A percentile compares a stretch with the other conserved stretches of the same genome.
These are phyloP conservation scores for Drosophila nr. medialis DNA, from an alignment of 2,888 invertebrate genomes.

Conservation along the genomic window DNA sequence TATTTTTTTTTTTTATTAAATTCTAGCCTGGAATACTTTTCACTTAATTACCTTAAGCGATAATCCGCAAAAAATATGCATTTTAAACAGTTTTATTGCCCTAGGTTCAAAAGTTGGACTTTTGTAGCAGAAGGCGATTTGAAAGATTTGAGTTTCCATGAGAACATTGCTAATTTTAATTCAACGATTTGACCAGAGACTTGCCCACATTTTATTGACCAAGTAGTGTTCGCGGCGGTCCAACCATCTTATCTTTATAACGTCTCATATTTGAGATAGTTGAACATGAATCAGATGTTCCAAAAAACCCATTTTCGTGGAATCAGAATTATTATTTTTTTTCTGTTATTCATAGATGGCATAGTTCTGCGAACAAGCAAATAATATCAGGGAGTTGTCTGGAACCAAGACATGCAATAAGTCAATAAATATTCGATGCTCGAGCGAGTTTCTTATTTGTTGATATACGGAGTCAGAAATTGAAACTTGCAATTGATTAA, in stretches of 20 bases:
- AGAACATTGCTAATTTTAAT: constrained; percentile 18
- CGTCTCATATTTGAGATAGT: background rate
- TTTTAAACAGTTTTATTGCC: rapidly evolving
- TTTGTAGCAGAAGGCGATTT: background rate
- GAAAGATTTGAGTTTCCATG: constrained; percentile 8
- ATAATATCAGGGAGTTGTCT: too few species aligned
- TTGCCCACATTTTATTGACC: constrained; percentile 4
- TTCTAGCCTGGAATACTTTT: background rate
- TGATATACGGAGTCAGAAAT: constrained; percentile 20
- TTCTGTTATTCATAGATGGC: background rate
- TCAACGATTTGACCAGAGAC: background rate
- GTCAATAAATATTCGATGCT: constrained; percentile 19
- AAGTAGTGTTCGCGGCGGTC: background rate
- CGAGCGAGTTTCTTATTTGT: constrained; percentile 7
- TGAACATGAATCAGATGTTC: constrained; percentile 8
- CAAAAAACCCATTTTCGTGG: background rate
- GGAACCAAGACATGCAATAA: constrained; percentile 12
- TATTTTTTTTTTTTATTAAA: background rate
- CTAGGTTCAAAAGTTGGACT: background rate
- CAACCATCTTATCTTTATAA: constrained; percentile 37
- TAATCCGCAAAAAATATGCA: background rate
- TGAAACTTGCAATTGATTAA: constrained; percentile 48
- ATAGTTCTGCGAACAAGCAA: constrained; percentile 1
- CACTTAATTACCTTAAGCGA: background rate
- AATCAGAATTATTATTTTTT: background rate